Evolutionary conservation across 2,113 vertebrate species (phyloP).

Genomic region (Oreochromis tanganicae): DNA sequence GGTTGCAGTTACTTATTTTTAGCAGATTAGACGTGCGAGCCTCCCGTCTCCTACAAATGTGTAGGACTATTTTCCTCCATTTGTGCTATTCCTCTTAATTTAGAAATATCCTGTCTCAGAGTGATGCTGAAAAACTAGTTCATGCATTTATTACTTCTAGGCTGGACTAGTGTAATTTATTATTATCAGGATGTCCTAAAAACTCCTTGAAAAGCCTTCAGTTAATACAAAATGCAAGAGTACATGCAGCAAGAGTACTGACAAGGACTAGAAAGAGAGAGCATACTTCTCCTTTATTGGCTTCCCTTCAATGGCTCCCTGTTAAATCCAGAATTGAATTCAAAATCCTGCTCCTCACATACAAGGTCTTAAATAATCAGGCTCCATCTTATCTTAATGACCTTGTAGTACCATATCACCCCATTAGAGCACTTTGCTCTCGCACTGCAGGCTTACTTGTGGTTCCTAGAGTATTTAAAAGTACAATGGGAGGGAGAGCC

Average conservation of each 20-base stretch:
- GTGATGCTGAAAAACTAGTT: not conserved
- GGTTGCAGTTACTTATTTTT: not conserved
- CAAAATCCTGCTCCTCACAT: not conserved
- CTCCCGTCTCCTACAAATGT: not conserved
- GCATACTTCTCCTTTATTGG: not conserved
- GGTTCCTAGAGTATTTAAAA: not conserved
- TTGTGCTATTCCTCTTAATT: not conserved
- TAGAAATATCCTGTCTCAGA: not conserved
- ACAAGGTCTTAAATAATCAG: not conserved
- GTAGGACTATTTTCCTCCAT: not conserved
- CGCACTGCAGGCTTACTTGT: not conserved
- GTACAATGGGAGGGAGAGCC: too few species aligned
- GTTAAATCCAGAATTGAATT: not conserved
- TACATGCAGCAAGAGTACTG: not conserved
- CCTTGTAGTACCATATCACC: not conserved
- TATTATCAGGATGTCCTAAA: not conserved
- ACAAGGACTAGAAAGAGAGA: not conserved
- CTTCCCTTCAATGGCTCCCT: rapidly evolving
- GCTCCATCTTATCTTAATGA: not conserved
- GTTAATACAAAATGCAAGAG: not conserved
- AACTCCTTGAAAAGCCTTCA: not conserved
- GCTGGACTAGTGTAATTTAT: not conserved
- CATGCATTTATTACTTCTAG: not conserved
- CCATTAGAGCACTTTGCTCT: not conserved
- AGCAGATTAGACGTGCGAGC: not conserved